Conservation (phyloP, 2,113 vertebrate species). For the Mustelus asterias region DNA sequence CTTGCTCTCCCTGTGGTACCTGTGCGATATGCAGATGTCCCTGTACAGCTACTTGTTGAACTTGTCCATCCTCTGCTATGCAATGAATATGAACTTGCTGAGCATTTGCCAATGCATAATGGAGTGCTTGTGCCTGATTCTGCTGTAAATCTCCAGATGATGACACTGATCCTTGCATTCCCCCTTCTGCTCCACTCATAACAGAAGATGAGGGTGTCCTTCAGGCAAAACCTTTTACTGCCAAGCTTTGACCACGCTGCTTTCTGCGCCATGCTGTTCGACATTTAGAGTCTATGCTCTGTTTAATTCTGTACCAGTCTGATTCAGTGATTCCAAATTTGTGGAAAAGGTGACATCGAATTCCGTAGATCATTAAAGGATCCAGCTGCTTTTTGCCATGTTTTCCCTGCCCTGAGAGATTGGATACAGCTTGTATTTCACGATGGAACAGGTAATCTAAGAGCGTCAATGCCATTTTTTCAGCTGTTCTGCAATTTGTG, state of each 20-base stretch:
- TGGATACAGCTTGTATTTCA: conserved; percentile 93
- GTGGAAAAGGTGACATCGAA: conserved; percentile 96
- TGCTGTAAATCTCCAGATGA: conserved; percentile 69
- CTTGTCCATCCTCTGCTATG: conserved; percentile 92
- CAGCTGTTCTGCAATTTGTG: conserved; percentile 89
- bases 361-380: conserved; percentile 95
- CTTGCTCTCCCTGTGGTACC: too few species aligned
- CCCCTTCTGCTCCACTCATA: conserved; percentile 64
- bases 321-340: conserved; percentile 91
- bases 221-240: conserved; percentile 94
- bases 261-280: conserved; percentile 95
- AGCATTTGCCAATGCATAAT: conserved; percentile 85
- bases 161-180: conserved; percentile 55
- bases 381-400: conserved; percentile 97
- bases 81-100: conserved; percentile 97
- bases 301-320: conserved; percentile 97
- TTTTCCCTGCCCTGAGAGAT: conserved; percentile 93
- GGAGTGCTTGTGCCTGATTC: conserved; percentile 76
- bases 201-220: conserved; percentile 71
- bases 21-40: too few species aligned
- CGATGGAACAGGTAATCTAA: conserved; percentile 95
- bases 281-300: conserved; percentile 98
- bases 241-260: conserved; percentile 90
- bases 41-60: conserved; percentile 96
- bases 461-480: conserved; percentile 94